phyloP scores from a whole-genome alignment of 1,140 invertebrate genomes.

The Bicyclus anynana region DNA sequence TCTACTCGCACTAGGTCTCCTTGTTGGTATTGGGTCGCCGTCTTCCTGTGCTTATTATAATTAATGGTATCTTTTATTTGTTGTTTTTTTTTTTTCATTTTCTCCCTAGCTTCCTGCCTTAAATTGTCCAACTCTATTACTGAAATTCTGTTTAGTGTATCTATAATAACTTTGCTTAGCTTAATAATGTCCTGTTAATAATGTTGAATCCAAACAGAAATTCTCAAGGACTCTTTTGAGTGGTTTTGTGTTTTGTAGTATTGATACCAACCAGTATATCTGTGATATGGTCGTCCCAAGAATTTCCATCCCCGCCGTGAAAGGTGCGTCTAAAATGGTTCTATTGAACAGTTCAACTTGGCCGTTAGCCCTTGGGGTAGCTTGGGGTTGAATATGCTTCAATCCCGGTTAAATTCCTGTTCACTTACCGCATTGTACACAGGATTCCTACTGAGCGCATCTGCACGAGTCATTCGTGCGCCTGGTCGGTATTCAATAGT shows the following conservation, averaged over 20 bases:
- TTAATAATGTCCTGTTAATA: conserved; percentile 17
- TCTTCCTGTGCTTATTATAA: conserved; percentile 25
- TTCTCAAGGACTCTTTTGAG: conserved; percentile 26
- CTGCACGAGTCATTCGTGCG: conserved; percentile 12
- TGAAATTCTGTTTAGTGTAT: conserved; percentile 10
- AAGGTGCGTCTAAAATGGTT: conserved; percentile 29
- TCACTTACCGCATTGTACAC: conserved; percentile 5
- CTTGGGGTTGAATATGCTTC: conserved; percentile 33
- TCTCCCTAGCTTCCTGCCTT: conserved; percentile 7
- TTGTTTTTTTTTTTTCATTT: conserved; percentile 23
- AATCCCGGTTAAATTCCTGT: conserved; percentile 13
- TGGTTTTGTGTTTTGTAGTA: conserved; percentile 28
- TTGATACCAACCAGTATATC: conserved; percentile 37
- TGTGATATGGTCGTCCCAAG: conserved; percentile 29
- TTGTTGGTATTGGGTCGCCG: conserved; percentile 10
- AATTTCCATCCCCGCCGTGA: conserved; percentile 22
- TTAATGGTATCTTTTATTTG: conserved; percentile 20
- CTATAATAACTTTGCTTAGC: conserved; percentile 16
- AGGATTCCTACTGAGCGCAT: conserved; percentile 17
- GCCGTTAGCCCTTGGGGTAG: conserved; percentile 34
- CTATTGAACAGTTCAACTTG: conserved; percentile 39
- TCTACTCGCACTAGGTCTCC: conserved; percentile 29
- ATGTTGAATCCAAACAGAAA: conserved; percentile 32
- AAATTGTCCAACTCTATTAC: neutral
- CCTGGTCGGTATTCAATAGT: conserved; percentile 12